Base-by-base conservation (phyloP, 2,113 vertebrate species). In the Leptocoma aspasia region DNA sequence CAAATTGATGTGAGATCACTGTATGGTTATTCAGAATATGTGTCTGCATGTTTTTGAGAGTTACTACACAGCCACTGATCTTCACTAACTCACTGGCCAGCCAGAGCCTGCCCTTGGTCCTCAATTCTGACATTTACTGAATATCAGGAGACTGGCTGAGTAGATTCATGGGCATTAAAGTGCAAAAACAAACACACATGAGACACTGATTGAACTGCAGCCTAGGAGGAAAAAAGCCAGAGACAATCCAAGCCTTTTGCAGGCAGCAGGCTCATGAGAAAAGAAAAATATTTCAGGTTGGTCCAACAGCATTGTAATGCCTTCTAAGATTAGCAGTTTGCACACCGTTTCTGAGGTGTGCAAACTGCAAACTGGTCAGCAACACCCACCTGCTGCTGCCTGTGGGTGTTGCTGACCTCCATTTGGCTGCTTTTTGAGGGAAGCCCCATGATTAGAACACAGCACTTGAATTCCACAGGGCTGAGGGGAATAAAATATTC, bases 131-230 rank as follows among this genome's bases (percentile, higher is more conserved):
- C 44, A 57, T 17, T 65, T 33, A 7, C 0, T 21, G 11, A 30
- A 71, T 35, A 76, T 80, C 63, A 50, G 27, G 37, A 28, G n/a
- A 42, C 19, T 50, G 52, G 5, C 24, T 52, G n/a, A 64, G 37
- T 5, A 60, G 14, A 81, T 69, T 24, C 2, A 7, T 23, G 20
- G 37, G n/a, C 41, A 81, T 49, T 80, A 73, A 80, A 86, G 72
- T 18, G 7, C 19, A 86, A 52, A 76, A 57, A 7, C 13, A 63
- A 86, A 70, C 1, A 0, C 26, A 81, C 27, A 22, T 0, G 0
- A 60, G 22, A 59, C 11, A 9, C 0, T 11, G 18, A 31, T 4
- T 75, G 80, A 52, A 64, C 17, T 1, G 1, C 53, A 82, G 30
- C 17, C 42, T 18, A 37, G 18, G 18, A 50, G 26, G 31, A 57